Conservation (phyloP, 2,113 vertebrate species). For the Mus musculus region GRCm39 chrX:165562001-165562500, state of each 20-base stretch:
- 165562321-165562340: too few relatives aligned
- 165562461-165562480: background rate
- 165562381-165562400: background rate
- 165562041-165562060: constrained; percentile 15
- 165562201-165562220: too few relatives aligned
- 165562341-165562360: too few relatives aligned
- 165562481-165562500: background rate
- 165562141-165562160: too few relatives aligned
- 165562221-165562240: too few relatives aligned
- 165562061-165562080: background rate
- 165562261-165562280: too few relatives aligned
- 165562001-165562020: background rate
- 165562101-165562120: background rate
- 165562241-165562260: too few relatives aligned
- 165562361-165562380: background rate
- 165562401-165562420: background rate
- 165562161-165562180: too few relatives aligned
- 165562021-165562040: constrained; percentile 26
- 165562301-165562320: too few relatives aligned
- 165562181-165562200: too few relatives aligned
- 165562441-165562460: background rate
- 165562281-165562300: too few relatives aligned
- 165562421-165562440: background rate
- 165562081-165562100: constrained; percentile 46
- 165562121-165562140: background rate